Evolutionary conservation across 64 coral and sea anemone species (phyloP).

Genomic region (Montipora sp.): DNA sequence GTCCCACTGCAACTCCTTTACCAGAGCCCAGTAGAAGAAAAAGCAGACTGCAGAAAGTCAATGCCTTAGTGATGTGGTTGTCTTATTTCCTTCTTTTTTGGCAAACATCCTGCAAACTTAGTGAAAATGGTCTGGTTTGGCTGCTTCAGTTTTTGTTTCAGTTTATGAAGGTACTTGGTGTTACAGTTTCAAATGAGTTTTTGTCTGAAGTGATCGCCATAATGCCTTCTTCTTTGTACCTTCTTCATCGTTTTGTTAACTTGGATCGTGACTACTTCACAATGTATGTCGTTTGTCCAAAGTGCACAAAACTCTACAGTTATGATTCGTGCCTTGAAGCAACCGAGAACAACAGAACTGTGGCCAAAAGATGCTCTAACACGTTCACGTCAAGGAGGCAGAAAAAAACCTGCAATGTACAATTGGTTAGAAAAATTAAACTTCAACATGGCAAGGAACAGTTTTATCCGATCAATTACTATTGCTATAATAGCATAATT

Average conservation of each 20-base stretch:
- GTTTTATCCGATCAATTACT: slow-evolving; percentile 56
- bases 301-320: slow-evolving; percentile 40
- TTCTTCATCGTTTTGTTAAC: slow-evolving; percentile 29
- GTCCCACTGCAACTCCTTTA: not conserved
- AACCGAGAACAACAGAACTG: not conserved
- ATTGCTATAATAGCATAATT: slow-evolving; percentile 66
- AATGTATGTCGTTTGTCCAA: slow-evolving; percentile 66
- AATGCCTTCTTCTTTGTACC: slow-evolving; percentile 47
- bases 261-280: slow-evolving; percentile 61
- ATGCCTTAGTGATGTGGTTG: slow-evolving; percentile 41
- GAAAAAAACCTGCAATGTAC: slow-evolving; percentile 16
- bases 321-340: slow-evolving; percentile 37
- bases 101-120: slow-evolving; percentile 47
- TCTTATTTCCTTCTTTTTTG: slow-evolving; percentile 50
- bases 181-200: slow-evolving; percentile 11
- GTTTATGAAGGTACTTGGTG: slow-evolving; percentile 39
- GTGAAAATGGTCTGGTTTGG: slow-evolving; percentile 52
- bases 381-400: slow-evolving; percentile 11
- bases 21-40: not conserved
- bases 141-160: slow-evolving; percentile 42
- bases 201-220: slow-evolving; percentile 17
- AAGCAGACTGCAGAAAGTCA: slow-evolving; percentile 4
- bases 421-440: slow-evolving; percentile 10
- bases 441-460: slow-evolving; percentile 18
- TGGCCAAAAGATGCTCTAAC: slow-evolving; percentile 52